Conservation (phyloP, 2,888 invertebrate species). For the Conops quadrifasciatus region DNA sequence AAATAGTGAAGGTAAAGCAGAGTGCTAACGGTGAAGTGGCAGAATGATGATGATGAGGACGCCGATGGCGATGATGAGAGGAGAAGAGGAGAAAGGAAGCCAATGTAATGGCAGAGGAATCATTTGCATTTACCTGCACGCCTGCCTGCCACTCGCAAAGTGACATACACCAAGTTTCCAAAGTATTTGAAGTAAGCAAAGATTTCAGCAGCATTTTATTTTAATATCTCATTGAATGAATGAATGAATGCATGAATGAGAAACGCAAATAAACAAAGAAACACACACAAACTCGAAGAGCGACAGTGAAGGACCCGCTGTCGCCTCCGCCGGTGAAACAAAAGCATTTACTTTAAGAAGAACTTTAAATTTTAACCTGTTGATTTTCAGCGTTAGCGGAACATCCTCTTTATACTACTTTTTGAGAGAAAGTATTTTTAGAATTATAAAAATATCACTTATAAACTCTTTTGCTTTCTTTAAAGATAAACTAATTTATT, state of each 20-base stretch:
- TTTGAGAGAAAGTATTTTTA: too few species aligned
- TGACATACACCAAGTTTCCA: conserved; percentile 8
- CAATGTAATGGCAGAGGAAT: neutral
- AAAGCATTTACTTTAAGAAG: too few species aligned
- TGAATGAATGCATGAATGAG: conserved; percentile 8
- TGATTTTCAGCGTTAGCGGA: too few species aligned
- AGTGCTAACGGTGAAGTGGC: too few species aligned
- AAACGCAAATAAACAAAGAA: conserved; percentile 36
- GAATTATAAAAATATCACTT: too few species aligned
- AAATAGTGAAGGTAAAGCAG: too few species aligned
- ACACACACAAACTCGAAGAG: conserved; percentile 33
- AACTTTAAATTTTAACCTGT: too few species aligned
- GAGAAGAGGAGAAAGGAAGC: neutral
- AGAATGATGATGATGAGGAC: neutral
- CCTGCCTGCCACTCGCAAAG: conserved; percentile 49
- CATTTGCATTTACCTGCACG: conserved; percentile 46
- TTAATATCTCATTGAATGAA: neutral
- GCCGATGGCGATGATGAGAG: neutral
- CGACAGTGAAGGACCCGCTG: neutral
- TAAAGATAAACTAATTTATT: too few species aligned
- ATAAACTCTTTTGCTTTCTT: too few species aligned
- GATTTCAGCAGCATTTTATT: conserved; percentile 1
- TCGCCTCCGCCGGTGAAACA: too few species aligned
- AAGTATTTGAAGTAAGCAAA: neutral
- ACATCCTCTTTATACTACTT: too few species aligned